Conservation (phyloP, 2,113 vertebrate genomes). For the Sisor rabdophorus region DNA sequence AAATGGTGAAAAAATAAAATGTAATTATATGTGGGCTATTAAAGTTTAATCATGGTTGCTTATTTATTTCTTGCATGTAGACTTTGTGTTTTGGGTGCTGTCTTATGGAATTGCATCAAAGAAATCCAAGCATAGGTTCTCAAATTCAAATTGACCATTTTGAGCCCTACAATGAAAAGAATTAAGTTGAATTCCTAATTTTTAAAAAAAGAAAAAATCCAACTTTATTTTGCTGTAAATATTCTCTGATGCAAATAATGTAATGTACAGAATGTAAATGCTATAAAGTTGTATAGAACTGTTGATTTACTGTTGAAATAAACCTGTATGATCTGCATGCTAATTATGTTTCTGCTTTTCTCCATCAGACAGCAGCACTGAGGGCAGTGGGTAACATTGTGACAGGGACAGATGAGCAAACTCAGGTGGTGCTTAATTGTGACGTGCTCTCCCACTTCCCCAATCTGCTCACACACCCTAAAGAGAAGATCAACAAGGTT, state of each 20-base stretch:
- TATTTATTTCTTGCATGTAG: no score
- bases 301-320: no score
- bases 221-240: no score
- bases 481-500: constrained; percentile 99
- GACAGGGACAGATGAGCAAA: constrained; percentile 97
- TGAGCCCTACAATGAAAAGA: no score
- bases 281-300: not conserved
- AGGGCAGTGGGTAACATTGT: constrained; percentile 98
- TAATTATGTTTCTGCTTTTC: not conserved
- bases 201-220: no score
- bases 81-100: no score
- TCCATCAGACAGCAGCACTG: constrained; percentile 86
- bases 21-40: not conserved
- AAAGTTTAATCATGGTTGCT: not conserved
- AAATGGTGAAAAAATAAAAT: not conserved
- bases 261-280: not conserved
- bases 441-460: constrained; percentile 97
- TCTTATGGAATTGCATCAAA: no score
- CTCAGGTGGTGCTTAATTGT: constrained; percentile 97
- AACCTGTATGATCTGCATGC: not conserved
- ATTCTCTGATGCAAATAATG: no score
- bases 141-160: no score
- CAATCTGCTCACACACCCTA: constrained; percentile 94
- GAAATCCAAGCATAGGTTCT: no score
- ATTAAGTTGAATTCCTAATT: no score